These are phyloP conservation scores for Lucilia sericata DNA, from an alignment of 1,140 invertebrate genomes.

Conservation along the genomic window DNA sequence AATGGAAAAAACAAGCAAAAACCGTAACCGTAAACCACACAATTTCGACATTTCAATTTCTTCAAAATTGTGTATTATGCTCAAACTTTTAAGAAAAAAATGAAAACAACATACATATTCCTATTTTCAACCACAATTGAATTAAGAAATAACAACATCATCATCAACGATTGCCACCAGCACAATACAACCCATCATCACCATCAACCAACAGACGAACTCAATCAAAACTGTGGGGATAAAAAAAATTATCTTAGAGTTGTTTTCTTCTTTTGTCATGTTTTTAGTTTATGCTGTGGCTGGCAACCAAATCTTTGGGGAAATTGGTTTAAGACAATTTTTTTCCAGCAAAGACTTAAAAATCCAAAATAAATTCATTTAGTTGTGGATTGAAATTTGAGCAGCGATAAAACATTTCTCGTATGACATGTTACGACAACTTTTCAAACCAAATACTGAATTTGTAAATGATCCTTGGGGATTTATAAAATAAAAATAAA, in stretches of 20 bases:
- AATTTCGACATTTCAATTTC: slow-evolving; percentile 64
- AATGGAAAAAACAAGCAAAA: slow-evolving; percentile 61
- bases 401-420: slow-evolving; percentile 21
- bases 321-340: slow-evolving; percentile 65
- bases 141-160: background rate
- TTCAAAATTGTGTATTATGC: background rate
- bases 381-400: slow-evolving; percentile 23
- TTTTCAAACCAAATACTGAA: background rate
- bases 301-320: slow-evolving; percentile 51
- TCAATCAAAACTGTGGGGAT: background rate
- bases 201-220: background rate
- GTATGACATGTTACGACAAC: slow-evolving; percentile 22
- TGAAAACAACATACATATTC: background rate
- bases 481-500: slow-evolving; percentile 19
- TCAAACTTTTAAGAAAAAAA: background rate
- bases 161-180: background rate
- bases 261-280: slow-evolving; percentile 3
- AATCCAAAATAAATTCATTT: background rate
- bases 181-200: background rate
- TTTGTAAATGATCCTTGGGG: slow-evolving; percentile 7
- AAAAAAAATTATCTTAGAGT: slow-evolving; percentile 2
- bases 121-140: slow-evolving; percentile 13
- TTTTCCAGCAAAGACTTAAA: slow-evolving; percentile 51
- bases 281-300: background rate
- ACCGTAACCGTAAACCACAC: slow-evolving; percentile 65